A percentile compares a stretch with the other conserved stretches of the same genome.
Evolutionary conservation across 2,888 invertebrate genomes (phyloP).

Genomic region (Molorchus minor): DNA sequence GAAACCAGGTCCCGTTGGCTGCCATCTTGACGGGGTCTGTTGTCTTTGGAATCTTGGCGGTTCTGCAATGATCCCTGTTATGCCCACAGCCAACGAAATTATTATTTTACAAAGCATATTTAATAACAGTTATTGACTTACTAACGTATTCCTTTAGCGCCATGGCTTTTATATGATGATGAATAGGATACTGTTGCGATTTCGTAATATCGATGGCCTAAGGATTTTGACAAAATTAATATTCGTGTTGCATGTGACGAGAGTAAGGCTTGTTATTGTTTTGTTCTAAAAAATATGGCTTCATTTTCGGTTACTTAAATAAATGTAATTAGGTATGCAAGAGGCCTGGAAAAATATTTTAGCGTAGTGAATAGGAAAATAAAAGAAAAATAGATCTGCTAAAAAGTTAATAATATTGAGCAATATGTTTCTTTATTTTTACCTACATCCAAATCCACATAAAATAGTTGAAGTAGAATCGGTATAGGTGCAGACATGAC

Average conservation of each 20-base stretch:
- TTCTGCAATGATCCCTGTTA: constrained; percentile 10
- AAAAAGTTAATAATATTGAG: too few relatives aligned
- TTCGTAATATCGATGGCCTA: constrained; percentile 16
- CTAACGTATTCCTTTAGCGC: not conserved
- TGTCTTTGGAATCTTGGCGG: constrained; percentile 15
- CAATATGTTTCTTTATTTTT: too few relatives aligned
- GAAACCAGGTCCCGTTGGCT: constrained; percentile 31
- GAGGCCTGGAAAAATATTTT: too few relatives aligned
- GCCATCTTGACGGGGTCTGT: constrained; percentile 11
- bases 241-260: constrained; percentile 13
- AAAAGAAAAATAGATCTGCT: too few relatives aligned
- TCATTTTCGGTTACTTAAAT: too few relatives aligned
- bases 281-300: too few relatives aligned
- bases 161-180: constrained; percentile 21
- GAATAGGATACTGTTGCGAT: not conserved
- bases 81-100: not conserved
- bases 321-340: too few relatives aligned
- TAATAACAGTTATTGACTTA: not conserved
- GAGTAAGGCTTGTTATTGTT: not conserved
- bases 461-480: too few relatives aligned
- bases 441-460: too few relatives aligned
- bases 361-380: too few relatives aligned
- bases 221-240: constrained; percentile 21
- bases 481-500: too few relatives aligned
- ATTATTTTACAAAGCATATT: not conserved